phyloP scores from a whole-genome alignment of 2,113 vertebrate genomes.

The Syngnathus typhle region DNA sequence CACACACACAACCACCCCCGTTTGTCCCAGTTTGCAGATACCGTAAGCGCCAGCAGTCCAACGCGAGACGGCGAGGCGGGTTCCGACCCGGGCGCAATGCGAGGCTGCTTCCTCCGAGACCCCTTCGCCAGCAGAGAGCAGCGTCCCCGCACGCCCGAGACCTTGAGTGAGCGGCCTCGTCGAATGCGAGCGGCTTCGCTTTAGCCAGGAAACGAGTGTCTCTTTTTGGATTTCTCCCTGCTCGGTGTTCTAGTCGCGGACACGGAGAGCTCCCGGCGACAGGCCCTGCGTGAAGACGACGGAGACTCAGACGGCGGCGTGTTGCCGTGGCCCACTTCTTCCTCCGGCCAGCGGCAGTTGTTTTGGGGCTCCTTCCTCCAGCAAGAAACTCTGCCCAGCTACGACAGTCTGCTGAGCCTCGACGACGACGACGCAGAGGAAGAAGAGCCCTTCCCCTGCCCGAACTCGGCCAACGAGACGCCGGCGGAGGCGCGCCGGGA shows the following conservation, averaged over 20 bases:
- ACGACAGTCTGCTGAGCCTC: constrained; percentile 54
- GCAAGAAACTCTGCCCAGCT: constrained; percentile 64
- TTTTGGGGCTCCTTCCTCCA: constrained; percentile 59
- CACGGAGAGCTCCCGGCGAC: constrained; percentile 69
- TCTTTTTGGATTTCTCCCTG: not conserved
- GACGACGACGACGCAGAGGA: constrained; percentile 24
- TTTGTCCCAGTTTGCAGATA: constrained; percentile 73
- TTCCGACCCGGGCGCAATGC: constrained; percentile 66
- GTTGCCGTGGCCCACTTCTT: not conserved
- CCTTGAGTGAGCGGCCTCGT: constrained; percentile 73
- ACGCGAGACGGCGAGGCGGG: constrained; percentile 31
- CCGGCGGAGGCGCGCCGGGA: not conserved
- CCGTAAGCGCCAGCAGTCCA: constrained; percentile 61
- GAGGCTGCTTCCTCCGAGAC: constrained; percentile 64
- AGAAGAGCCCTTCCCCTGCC: constrained; percentile 24
- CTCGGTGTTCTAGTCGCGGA: constrained; percentile 54
- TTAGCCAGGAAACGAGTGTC: not conserved
- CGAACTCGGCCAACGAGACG: not conserved
- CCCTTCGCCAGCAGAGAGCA: constrained; percentile 79
- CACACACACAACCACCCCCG: no score
- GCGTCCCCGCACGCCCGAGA: constrained; percentile 83
- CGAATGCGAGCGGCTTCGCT: no score
- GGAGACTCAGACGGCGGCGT: constrained; percentile 18
- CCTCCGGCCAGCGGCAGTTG: constrained; percentile 33
- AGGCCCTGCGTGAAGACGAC: constrained; percentile 61